Base-by-base conservation (phyloP, 2,113 vertebrate genomes). In the Patagioenas fasciata region DNA sequence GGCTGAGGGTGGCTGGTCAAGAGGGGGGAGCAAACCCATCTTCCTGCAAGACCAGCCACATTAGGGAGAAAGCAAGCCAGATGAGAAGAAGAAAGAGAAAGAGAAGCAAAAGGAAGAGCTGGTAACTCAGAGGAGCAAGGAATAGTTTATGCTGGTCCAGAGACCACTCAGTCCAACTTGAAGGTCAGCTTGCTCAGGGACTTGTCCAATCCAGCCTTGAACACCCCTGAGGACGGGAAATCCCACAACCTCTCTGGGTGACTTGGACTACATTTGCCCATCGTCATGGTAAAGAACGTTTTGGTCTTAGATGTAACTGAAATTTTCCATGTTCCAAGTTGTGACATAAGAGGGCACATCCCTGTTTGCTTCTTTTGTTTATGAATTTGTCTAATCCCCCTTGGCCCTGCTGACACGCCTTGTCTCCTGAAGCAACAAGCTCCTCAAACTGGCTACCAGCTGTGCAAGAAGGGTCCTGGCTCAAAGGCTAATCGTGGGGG, bases 271-370 rank as follows among this genome's bases (percentile, higher is more conserved):
- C 92, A 62, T 91, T 94, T 95, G 88, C 84, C 80, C 86, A 84
- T 26, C 1, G 31, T 66, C 79, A 78, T 8, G 51, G 75, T 88
- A 93, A 96, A 93, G 85, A 32, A 29, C 2, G 31, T 83, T 91
- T 89, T 94, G 69, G 77, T 69, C 36, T 80, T 88, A 23, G 7
- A 44, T 88, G 56, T 60, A 66, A 53, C 34, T 51, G 94, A 86
- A 95, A 92, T 97, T 95, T 95, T 95, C 86, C 77, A 0, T 84
- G 91, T 92, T 92, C 38, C 34, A 84, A 56, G 88, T 84, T 93
- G 80, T 81, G 94, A 92, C 95, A 93, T 95, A 83, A 60, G 57
- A 95, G 57, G 80, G 86, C 95, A 96, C 89, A 95, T 89, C 78
- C 77, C 77, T 95, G 53, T 86, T 91, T 91, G 80, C 57, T 89